Base-by-base conservation (phyloP, 2,888 invertebrate genomes). In the Peribatodes rhomboidaria region DNA sequence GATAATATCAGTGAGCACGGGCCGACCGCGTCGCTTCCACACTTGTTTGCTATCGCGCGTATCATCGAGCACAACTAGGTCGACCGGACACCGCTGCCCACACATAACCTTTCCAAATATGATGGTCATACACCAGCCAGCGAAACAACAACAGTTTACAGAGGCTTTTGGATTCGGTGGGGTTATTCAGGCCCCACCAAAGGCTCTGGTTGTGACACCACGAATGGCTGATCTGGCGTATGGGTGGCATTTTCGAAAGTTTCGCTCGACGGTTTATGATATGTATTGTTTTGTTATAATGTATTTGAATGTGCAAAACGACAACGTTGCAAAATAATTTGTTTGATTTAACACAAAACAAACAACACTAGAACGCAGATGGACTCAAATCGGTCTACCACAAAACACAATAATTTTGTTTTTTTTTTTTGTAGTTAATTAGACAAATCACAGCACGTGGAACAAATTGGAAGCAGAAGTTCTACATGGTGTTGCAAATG, bases 71-170 rank as follows among this genome's bases (percentile, higher is more conserved):
- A 71, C 81, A 89, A 83, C 84, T 90, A 80, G 90, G 91, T 89
- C 91, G 90, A 86, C 88, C 90, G 91, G 90, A 90, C 88, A 86
- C 61, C 50, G 80, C 83, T 75, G 69, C 86, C 85, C 80, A 85
- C 84, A 78, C 81, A 55, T 42, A 65, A 58, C 47, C 55, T 62
- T 52, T 54, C 66, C 44, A 59, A 69, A 64, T 57, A 47, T 58
- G 42, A 63, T 62, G 49, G 65, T 69, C 72, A 78, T 82, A 84
- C 78, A 81, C 80, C 80, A 79, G 82, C 80, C 72, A 72, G 64
- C 74, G 65, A 65, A 69, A 74, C 72, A 63, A 73, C 65, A 74
- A 75, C 72, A 71, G 71, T 71, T 27, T 72, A 71, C 18, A 31
- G 35, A 70, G 79, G 77, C 84, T 79, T 81, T 82, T 82, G 65